Conservation (phyloP, 1,140 invertebrate species). For the Meloidogyne exigua region DNA sequence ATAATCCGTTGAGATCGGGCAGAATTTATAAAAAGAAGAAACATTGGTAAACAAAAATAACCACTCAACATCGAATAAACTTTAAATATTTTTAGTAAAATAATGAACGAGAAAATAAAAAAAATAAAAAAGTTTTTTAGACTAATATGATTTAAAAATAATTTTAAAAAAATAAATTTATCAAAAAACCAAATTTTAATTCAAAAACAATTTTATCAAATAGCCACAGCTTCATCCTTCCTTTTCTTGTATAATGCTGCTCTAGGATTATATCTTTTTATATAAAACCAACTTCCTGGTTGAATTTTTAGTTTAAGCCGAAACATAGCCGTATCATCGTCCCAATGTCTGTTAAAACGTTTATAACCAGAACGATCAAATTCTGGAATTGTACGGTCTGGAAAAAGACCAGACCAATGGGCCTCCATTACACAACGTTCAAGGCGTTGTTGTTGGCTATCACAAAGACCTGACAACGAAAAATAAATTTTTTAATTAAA, state of each 20-base stretch:
- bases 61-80: neutral
- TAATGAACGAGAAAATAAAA: too few species aligned
- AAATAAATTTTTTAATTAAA: neutral
- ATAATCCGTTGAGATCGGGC: neutral
- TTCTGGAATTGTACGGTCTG: slow-evolving; percentile 54
- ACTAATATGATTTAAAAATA: too few species aligned
- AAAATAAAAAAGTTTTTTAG: too few species aligned
- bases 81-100: neutral
- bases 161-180: slow-evolving; percentile 16
- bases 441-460: slow-evolving; percentile 53
- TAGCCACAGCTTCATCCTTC: slow-evolving; percentile 8
- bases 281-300: slow-evolving; percentile 56
- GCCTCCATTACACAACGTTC: slow-evolving; percentile 64
- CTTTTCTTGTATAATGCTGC: neutral
- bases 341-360: slow-evolving; percentile 62
- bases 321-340: slow-evolving; percentile 60
- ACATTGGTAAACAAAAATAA: neutral
- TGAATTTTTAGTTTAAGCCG: slow-evolving; percentile 47
- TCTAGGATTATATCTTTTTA: slow-evolving; percentile 57
- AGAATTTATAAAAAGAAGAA: neutral
- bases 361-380: slow-evolving; percentile 62
- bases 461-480: slow-evolving; percentile 46
- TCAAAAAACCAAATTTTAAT: slow-evolving; percentile 35
- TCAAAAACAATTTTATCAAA: slow-evolving; percentile 12
- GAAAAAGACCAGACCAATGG: slow-evolving; percentile 62